Evolutionary conservation across 2,888 invertebrate genomes (phyloP), one percentile per base, ranked within the genome.

Genomic region (Drosophila emarginata): DNA sequence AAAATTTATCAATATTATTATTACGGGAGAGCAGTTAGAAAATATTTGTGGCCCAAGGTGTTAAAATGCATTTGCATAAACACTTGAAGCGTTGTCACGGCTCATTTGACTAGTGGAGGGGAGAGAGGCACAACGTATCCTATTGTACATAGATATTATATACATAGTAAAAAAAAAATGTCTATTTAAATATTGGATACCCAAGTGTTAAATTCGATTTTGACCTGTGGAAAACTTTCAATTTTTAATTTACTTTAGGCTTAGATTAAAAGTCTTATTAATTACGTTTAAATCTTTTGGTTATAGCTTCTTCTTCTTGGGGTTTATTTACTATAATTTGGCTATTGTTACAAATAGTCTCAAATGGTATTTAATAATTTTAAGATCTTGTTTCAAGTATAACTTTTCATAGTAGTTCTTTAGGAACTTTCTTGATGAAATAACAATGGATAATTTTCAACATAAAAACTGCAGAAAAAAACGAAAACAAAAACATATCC

Each of bases 1-100:
- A 72, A 76, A 84, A 79, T 72, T 87, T 84, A 82, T 82, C 85
- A 82, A 87, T 87, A 82, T 87, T 71, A 80, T 87, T 83, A 53
- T 53, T 53, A 32, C 32, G 15, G 28, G 73, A 84, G 72, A 84
- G 84, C 74, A 74, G 81, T 76, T 78, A 73, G 87, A 79, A 75
- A 85, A 87, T 83, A 80, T 83, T 79, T 77, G 74, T 87, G 72
- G 67, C 59, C 59, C 73, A 77, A 90, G 90, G 90, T 90, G 90
- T 90, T 88, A 90, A 88, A 90, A 89, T 87, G 79, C 88, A 90
- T 90, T 90, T 90, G 77, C 89, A 90, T 90, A 89, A 88, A 81
- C 86, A 89, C 88, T 85, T 87, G 79, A 76, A 69, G 79, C 79
- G 67, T 80, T 80, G 84, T 88, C 89, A 81, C 67, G 76, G 68